Evolutionary conservation across 1,140 invertebrate genomes (phyloP), one percentile per base, ranked within the genome.

Genomic region (Zaprionus nigranus): DNA sequence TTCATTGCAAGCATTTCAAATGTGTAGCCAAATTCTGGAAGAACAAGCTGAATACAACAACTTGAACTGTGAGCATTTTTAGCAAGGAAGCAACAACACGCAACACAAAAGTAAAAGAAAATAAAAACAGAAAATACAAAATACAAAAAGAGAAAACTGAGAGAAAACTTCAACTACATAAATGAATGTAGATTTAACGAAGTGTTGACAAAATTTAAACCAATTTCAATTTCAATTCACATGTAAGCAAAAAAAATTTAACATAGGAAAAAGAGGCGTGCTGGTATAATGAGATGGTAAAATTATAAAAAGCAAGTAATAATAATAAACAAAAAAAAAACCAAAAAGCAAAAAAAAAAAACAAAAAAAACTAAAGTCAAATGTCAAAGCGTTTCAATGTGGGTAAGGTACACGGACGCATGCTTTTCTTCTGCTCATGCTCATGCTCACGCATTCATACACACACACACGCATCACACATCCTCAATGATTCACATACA

Each of bases 1-100:
- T 73, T 75, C 40, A 68, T 87, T 81, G 84, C 81, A 73, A 80
- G 81, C 84, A 88, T 88, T 88, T 83, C 53, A 90, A 88, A 88
- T 88, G 85, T 84, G 72, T 90, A 65, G 75, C 81, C 78, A 74
- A 84, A 78, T 90, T 88, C 75, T 81, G 54, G 24, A 46, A 43
- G 53, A 57, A 58, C 24, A 57, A 58, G 22, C 17, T 58, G 7
- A 64, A 79, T 66, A 22, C 57, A 46, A 57, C 36, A 43, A 56
- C 26, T 60, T 61, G 17, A 62, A 71, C 69, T 75, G 51, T 63
- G 40, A 56, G 78, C 75, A 71, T 74, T 76, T 76, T 71, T 72
- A 77, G 69, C 60, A 64, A 67, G 59, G 40, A 75, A 71, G 53
- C 68, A 51, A 54, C 28, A 61, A 63, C 36, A 65, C 26, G 62